Base-by-base conservation (phyloP, 2,888 invertebrate genomes). In the Charanyca ferruginea region DNA sequence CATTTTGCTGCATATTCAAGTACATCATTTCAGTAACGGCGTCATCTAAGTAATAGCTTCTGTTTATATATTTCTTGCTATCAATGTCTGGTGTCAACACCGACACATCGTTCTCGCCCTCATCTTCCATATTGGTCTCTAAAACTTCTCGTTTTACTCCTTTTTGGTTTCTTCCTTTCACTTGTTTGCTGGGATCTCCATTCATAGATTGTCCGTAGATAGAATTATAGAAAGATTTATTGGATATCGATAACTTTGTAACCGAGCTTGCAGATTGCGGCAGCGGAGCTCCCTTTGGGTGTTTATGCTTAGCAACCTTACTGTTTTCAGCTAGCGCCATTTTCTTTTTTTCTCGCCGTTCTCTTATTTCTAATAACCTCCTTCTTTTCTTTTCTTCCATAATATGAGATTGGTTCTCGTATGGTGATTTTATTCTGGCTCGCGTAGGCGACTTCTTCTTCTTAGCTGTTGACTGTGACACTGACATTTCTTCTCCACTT, bases 171-270 rank as follows among this genome's bases (percentile, higher is more conserved):
- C 81, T 88, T 5, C 53, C 85, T 59, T 86, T 85, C 0, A 52
- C 23, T 65, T 79, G 75, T 51, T 83, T 88, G 41, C 8, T 48
- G 3, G 68, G 70, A 38, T 87, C 85, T 8, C 70, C 47, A 32
- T 86, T 83, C 16, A 73, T 16, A 41, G 74, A 83, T 28, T 92
- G 89, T 0, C 95, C 95, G 66, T 93, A 95, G 72, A 95, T 94
- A 9, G 94, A 94, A 77, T 93, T 92, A 75, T 95, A 94, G 80
- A 94, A 94, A 3, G 94, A 93, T 77, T 94, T 95, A 76, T 95
- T 95, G 1, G 93, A 92, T 57, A 95, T 94, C 1, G 94, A 94
- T n/a, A 95, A 76, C 76, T 92, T 93, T 0, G 95, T 94, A 5
- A 95, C 94, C 2, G 94, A 95, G 66, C 82, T 94, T 1, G 93